Percentiles rank a stretch among this genome's conserved stretches.
Evolutionary conservation across 2,797 vertebrate species (phyloP).

Genomic region (Rhyacichthys aspro): DNA sequence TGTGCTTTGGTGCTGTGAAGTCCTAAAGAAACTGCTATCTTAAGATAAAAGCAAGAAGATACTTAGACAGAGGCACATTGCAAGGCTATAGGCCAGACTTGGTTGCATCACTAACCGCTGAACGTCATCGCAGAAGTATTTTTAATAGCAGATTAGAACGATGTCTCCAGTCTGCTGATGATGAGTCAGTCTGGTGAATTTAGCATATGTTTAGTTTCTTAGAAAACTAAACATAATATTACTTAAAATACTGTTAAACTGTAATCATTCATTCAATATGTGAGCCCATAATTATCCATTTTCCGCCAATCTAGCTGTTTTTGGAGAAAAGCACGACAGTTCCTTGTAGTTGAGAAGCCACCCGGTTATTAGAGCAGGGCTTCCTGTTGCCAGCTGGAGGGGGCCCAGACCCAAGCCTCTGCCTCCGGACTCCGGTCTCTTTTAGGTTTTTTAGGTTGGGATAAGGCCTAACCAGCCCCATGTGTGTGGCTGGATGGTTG

Average conservation of each 20-base stretch:
- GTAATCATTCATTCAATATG: conserved; percentile 77
- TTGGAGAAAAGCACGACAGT: conserved; percentile 57
- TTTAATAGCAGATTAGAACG: conserved; percentile 25
- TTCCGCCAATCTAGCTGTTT: conserved; percentile 76
- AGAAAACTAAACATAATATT: conserved; percentile 72
- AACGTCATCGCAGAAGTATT: conserved; percentile 8
- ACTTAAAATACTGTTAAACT: conserved; percentile 69
- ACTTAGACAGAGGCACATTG: conserved; percentile 17
- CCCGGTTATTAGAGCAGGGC: conserved; percentile 78
- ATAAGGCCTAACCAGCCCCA: conserved; percentile 42
- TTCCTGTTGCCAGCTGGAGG: conserved; percentile 74
- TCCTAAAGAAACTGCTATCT: conserved; percentile 31
- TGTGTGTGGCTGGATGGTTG: conserved; percentile 37
- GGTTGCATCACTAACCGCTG: conserved; percentile 23
- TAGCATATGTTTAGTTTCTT: conserved; percentile 48
- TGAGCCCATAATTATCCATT: conserved; percentile 81
- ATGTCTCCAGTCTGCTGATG: conserved; percentile 31
- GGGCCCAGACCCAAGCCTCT: conserved; percentile 66
- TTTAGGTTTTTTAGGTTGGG: conserved; percentile 32
- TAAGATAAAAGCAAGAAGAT: conserved; percentile 27
- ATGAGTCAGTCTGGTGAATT: conserved; percentile 55
- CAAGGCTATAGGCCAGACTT: conserved; percentile 21
- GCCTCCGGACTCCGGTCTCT: conserved; percentile 59
- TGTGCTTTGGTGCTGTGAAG: conserved; percentile 12
- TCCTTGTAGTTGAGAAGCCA: conserved; percentile 77